Evolutionary conservation across 2,113 vertebrate genomes (phyloP).

Genomic region (Tonatia bakeri): DNA sequence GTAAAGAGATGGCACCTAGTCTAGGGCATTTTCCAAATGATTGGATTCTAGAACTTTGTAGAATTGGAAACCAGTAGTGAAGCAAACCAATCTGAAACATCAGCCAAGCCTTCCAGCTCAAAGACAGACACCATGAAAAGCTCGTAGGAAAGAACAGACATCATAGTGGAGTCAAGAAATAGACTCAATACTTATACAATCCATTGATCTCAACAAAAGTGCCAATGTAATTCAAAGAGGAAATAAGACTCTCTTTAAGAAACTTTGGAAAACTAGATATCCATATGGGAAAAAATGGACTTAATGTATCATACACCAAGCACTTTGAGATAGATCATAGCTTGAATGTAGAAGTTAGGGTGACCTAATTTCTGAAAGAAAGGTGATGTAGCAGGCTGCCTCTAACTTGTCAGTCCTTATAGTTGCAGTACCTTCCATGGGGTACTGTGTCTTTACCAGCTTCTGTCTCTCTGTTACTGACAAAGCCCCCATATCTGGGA

Average conservation of each 20-base stretch:
- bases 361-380: neutral
- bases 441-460: neutral
- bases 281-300: neutral
- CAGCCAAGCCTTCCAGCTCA: neutral
- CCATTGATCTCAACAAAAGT: neutral
- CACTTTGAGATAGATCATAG: neutral
- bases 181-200: neutral
- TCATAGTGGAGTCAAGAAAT: neutral
- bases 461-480: neutral
- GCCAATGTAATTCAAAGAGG: neutral
- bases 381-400: neutral
- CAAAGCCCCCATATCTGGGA: no score
- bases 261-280: neutral
- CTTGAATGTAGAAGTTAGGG: neutral
- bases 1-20: neutral
- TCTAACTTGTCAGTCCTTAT: neutral
- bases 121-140: neutral
- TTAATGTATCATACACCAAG: neutral
- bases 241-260: neutral
- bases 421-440: fast-evolving
- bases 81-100: neutral
- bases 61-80: neutral
- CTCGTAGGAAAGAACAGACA: neutral
- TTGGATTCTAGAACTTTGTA: neutral
- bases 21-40: neutral